Evolutionary conservation across 23 tunicate genomes (phyloP), one percentile per base, ranked within the genome.

Genomic region (Halocynthia roretzi): DNA sequence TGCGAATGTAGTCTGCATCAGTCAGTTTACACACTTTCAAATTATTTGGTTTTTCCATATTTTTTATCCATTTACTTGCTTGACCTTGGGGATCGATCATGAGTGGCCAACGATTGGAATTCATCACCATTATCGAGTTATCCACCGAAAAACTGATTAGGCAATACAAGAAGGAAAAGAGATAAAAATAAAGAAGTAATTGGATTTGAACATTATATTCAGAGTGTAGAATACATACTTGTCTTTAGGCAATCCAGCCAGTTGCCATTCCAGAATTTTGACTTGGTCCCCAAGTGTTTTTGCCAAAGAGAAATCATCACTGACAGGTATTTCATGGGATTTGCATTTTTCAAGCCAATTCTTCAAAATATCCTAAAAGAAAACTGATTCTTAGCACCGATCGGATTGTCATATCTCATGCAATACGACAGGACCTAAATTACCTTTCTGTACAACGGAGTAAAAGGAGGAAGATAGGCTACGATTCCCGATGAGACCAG

Each of bases 41-140:
- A 76, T 84, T 89, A 67, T 89, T 89, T 50, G 76, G 80, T 57
- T 73, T 84, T 53, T 89, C 96, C 96, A 89, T 89, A 60, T 89
- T 89, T 68, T 89, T 89, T 62, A 89, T 82, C 96, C 96, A 89
- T 57, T 84, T 80, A 61, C 88, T 71, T 2, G 96, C 96, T 80
- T 89, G 96, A 21, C 96, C 96, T 69, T 89, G 96, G 7, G 96
- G 96, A 62, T 89, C 96, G 55, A 89, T 84, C 96, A 89, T 89
- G 23, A 89, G 82, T 9, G 96, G 96, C 96, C 96, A 89, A 7
- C 96, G 80, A 70, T 70, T 89, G 8, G 96, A 88, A 60, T 89
- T 89, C 82, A 63, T 80, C 71, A 89, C 88, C 20, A 89, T 89
- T 54, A 89, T 89, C 5, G 96, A 87, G 60, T 89, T 89, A 76